Base-by-base conservation (phyloP, 2,797 vertebrate genomes). In the Neoniphon sammara region DNA sequence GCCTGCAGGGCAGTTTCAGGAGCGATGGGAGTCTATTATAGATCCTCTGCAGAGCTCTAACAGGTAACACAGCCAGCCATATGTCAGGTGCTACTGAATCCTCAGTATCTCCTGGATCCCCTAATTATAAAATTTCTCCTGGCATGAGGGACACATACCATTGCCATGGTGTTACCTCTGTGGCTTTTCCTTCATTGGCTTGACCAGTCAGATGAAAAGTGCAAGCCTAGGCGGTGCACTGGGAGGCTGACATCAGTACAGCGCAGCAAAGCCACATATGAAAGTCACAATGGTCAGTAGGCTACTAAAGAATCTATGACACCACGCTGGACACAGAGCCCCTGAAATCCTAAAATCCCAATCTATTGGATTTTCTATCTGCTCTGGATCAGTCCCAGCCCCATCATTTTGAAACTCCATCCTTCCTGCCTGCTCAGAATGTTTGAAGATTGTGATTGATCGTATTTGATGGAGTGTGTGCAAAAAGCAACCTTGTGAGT, bases 121-220 rank as follows among this genome's bases (percentile, higher is more conserved):
- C 91, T 90, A 93, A 93, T 94, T 93, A 93, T 88, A 86, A 91
- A 79, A 84, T 85, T 85, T 89, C 85, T 89, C 74, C 86, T 82
- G 70, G 83, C 84, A 74, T 91, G 76, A 88, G 75, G 71, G 71
- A 84, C 73, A 77, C 90, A 88, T 91, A 72, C 85, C 86, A 89
- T 91, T 83, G 84, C 84, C 80, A 82, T 76, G 81, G 88, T 83
- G 82, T 87, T 89, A 74, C 87, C 52, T 73, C 75, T 81, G 47
- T 64, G 77, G 70, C 60, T 73, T 57, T 47, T 34, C 34, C 75
- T 56, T 65, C 67, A 56, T 70, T 25, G 64, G 70, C 61, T 59
- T 44, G 61, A 67, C 67, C 66, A 77, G 72, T 69, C 18, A 54
- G 14, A 18, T 68, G 53, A 83, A 62, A 80, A 70, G 77, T 60